Evolutionary conservation across 35 echinoderm and acorn worm genomes (phyloP).

Genomic region (Anneissia japonica): DNA sequence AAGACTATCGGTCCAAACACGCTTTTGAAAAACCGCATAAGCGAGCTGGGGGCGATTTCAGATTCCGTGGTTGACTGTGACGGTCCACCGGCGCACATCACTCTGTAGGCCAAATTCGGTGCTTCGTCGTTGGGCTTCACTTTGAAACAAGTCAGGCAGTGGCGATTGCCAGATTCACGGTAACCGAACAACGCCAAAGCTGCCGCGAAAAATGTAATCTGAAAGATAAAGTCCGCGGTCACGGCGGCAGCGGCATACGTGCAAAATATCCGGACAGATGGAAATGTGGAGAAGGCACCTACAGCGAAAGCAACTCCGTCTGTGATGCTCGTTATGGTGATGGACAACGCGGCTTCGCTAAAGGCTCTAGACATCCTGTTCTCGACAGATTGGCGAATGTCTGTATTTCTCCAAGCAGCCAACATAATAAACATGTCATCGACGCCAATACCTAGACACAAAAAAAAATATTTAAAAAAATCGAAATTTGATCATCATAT

Average conservation of each 20-base stretch:
- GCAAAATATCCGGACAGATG: constrained; percentile 86
- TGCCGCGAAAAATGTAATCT: constrained; percentile 89
- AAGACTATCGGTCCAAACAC: constrained; percentile 58
- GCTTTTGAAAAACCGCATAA: constrained; percentile 71
- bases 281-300: constrained; percentile 66
- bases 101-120: constrained; percentile 39
- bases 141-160: constrained; percentile 65
- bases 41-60: constrained; percentile 25
- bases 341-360: constrained; percentile 85
- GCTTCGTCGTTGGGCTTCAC: constrained; percentile 66
- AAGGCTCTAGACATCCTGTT: constrained; percentile 69
- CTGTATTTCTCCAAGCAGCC: constrained; percentile 80
- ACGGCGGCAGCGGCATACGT: constrained; percentile 74
- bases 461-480: no score
- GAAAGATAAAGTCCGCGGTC: constrained; percentile 72
- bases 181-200: constrained; percentile 70
- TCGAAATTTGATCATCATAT: no score
- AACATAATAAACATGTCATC: constrained; percentile 99
- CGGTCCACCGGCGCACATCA: constrained; percentile 76
- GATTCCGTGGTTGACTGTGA: constrained; percentile 21
- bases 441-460: constrained; percentile 70
- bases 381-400: constrained; percentile 39
- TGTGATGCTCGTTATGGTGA: constrained; percentile 95
- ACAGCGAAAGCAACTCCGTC: constrained; percentile 81
- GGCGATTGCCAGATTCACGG: constrained; percentile 59